A percentile compares a stretch with the other conserved stretches of the same genome.
phyloP scores from a whole-genome alignment of 1,140 invertebrate species.

The Steinernema feltiae region DNA sequence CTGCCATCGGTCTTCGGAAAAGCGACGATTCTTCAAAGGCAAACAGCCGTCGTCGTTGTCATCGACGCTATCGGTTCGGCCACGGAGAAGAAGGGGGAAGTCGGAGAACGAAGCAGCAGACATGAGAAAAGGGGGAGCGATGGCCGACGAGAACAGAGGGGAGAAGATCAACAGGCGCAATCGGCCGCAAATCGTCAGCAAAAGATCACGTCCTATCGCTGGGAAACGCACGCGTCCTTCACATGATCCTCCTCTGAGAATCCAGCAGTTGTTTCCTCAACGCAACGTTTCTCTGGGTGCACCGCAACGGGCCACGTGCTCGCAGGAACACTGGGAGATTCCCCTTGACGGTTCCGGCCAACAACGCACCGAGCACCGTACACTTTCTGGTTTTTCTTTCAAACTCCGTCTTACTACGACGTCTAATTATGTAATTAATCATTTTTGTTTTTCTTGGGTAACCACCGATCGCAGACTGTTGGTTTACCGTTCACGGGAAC shows the following conservation, averaged over 20 bases:
- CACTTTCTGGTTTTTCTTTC: neutral
- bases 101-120: neutral
- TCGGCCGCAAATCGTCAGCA: neutral
- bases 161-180: constrained; percentile 7
- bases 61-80: constrained; percentile 11
- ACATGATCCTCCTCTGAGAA: neutral
- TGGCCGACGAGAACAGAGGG: neutral
- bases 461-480: neutral
- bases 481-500: neutral
- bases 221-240: neutral
- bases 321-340: neutral
- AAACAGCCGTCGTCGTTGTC: neutral
- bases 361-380: neutral
- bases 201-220: constrained; percentile 9
- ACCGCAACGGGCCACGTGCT: neutral
- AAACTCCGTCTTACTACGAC: neutral
- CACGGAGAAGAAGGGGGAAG: neutral
- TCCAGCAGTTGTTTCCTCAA: neutral
- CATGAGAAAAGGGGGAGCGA: neutral
- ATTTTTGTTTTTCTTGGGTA: constrained; percentile 2
- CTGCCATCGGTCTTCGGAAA: constrained; percentile 11
- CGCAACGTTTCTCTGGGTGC: neutral
- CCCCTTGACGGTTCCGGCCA: neutral
- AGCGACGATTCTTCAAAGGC: neutral
- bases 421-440: constrained; percentile 1